Conservation (phyloP, 2,113 vertebrate species). For the Scolopax mira region DNA sequence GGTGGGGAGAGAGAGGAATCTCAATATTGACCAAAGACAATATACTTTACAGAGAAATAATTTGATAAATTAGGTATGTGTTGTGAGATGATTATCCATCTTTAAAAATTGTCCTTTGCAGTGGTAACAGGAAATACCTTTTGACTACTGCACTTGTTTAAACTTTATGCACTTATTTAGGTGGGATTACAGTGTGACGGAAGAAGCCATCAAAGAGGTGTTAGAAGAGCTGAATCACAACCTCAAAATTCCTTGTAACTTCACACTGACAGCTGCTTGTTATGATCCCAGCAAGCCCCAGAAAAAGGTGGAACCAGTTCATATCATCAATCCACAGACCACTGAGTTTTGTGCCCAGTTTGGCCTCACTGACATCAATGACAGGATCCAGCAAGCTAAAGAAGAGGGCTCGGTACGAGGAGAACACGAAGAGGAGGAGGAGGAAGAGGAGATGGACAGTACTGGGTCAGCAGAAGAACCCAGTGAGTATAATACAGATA, state of each 20-base stretch:
- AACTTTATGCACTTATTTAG: conserved; percentile 61
- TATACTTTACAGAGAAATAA: background rate
- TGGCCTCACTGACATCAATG: conserved; percentile 89
- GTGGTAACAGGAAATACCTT: background rate
- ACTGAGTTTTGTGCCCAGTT: conserved; percentile 91
- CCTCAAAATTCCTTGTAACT: conserved; percentile 88
- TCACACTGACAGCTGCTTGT: conserved; percentile 80
- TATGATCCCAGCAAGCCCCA: conserved; percentile 84
- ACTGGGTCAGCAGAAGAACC: conserved; percentile 83
- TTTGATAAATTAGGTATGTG: background rate
- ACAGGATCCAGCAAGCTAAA: conserved; percentile 73
- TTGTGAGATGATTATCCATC: background rate
- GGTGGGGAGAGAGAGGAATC: background rate
- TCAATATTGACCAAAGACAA: background rate
- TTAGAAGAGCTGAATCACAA: conserved; percentile 83
- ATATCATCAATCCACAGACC: conserved; percentile 89
- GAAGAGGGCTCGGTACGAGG: conserved; percentile 50
- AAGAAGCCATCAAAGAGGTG: conserved; percentile 84
- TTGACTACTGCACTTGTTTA: background rate
- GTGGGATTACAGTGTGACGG: conserved; percentile 91
- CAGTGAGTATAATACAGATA: conserved; percentile 89
- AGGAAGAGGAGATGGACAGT: conserved; percentile 76
- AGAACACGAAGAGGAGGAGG: conserved; percentile 70
- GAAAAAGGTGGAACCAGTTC: conserved; percentile 71
- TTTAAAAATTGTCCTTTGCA: background rate